Evolutionary conservation across 1,140 invertebrate genomes (phyloP).

Genomic region (Drosophila albomicans): DNA sequence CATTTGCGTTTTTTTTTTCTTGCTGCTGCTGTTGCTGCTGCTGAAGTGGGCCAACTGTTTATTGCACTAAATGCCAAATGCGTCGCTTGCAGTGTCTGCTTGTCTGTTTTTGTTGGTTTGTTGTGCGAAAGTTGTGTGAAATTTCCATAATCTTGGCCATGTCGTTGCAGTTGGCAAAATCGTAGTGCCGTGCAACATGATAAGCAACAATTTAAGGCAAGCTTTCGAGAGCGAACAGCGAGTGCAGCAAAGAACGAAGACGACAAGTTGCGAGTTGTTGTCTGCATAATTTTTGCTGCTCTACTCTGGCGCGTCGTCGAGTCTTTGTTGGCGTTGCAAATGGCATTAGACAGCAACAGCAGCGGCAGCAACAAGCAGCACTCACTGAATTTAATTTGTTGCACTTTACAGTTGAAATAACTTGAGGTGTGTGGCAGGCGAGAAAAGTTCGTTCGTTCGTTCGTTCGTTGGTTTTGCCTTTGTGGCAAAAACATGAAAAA

Average conservation of each 20-base stretch:
- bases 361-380: slow-evolving; percentile 46
- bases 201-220: slow-evolving; percentile 69
- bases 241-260: slow-evolving; percentile 19
- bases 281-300: slow-evolving; percentile 69
- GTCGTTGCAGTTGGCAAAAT: slow-evolving; percentile 46
- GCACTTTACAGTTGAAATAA: slow-evolving; percentile 80
- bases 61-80: slow-evolving; percentile 55
- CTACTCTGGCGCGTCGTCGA: not conserved
- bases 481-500: not conserved
- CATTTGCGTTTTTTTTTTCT: slow-evolving; percentile 50
- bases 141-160: slow-evolving; percentile 77
- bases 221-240: slow-evolving; percentile 17
- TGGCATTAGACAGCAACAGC: slow-evolving; percentile 53
- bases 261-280: slow-evolving; percentile 62
- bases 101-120: slow-evolving; percentile 19
- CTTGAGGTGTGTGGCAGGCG: slow-evolving; percentile 47
- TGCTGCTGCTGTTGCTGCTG: slow-evolving; percentile 26
- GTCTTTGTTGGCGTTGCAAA: slow-evolving; percentile 37
- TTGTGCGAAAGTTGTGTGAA: slow-evolving; percentile 49
- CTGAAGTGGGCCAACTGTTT: slow-evolving; percentile 42
- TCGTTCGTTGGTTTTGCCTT: not conserved
- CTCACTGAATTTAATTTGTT: slow-evolving; percentile 77
- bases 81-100: slow-evolving; percentile 5
- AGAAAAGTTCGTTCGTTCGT: slow-evolving; percentile 42
- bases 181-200: slow-evolving; percentile 48